Evolutionary conservation across 1,140 invertebrate species (phyloP).

Genomic region (Drosophila elegans): DNA sequence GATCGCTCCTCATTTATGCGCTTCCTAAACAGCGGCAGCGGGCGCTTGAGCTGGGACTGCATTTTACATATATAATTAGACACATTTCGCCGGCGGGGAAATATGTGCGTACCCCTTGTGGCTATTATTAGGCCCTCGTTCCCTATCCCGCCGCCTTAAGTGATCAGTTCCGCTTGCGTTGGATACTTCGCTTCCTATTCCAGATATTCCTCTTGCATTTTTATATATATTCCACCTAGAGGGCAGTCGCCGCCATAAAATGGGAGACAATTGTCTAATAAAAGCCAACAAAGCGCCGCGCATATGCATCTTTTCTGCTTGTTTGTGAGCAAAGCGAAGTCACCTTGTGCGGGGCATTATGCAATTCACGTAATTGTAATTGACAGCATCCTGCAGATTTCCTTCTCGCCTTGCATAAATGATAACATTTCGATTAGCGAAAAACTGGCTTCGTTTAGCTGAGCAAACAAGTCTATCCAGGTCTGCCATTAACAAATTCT

Average conservation of each 20-base stretch:
- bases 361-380: conserved; percentile 64
- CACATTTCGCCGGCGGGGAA: conserved; percentile 23
- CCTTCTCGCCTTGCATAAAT: conserved; percentile 24
- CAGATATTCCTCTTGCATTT: conserved; percentile 24
- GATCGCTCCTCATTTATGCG: conserved; percentile 64
- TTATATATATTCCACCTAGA: conserved; percentile 28
- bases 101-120: conserved; percentile 62
- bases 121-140: conserved; percentile 64
- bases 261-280: conserved; percentile 71
- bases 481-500: conserved; percentile 20
- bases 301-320: conserved; percentile 25
- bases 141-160: conserved; percentile 51
- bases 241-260: conserved; percentile 56
- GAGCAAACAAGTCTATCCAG: conserved; percentile 22
- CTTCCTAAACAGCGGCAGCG: conserved; percentile 23
- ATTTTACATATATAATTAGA: conserved; percentile 65
- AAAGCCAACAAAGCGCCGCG: conserved; percentile 3
- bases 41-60: conserved; percentile 50
- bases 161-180: conserved; percentile 75
- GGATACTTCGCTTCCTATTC: conserved; percentile 29
- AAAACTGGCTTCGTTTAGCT: conserved; percentile 4
- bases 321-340: conserved; percentile 38
- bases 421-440: conserved; percentile 32
- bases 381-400: conserved; percentile 68
- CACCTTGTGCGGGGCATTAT: conserved; percentile 50